Conservation (phyloP, 2,888 invertebrate species). For the Eurois occulta region DNA sequence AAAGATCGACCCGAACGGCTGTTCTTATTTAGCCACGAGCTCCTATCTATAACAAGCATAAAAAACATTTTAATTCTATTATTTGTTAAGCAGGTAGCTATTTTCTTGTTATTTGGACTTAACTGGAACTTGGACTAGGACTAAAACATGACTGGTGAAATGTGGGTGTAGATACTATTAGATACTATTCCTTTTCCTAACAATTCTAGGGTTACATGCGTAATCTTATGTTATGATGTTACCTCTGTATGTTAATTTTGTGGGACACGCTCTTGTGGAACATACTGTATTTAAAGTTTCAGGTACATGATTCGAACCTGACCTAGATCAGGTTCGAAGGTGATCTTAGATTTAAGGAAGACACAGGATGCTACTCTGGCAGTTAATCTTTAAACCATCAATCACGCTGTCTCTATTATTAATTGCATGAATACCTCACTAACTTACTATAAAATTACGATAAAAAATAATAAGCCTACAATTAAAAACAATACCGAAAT, state of each 20-base stretch:
- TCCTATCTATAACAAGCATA: too few species aligned
- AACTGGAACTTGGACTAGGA: too few species aligned
- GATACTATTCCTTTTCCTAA: not conserved
- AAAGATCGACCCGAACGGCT: too few species aligned
- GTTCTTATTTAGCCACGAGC: too few species aligned
- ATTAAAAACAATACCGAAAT: conserved; percentile 3
- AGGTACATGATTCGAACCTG: not conserved
- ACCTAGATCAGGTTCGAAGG: not conserved
- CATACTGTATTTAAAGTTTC: not conserved
- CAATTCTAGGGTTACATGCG: not conserved
- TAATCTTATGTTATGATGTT: not conserved
- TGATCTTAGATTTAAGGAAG: not conserved
- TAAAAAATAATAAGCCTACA: not conserved
- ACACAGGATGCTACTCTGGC: not conserved
- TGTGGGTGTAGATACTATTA: not conserved
- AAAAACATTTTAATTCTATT: too few species aligned
- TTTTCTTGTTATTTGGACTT: too few species aligned
- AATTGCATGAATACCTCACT: not conserved
- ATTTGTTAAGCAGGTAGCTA: too few species aligned
- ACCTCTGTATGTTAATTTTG: not conserved
- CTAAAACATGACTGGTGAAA: not conserved
- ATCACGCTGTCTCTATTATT: not conserved
- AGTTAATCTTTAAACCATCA: not conserved
- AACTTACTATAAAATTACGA: not conserved
- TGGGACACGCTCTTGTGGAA: not conserved